A percentile compares a stretch with the other conserved stretches of the same genome.
phyloP scores from a whole-genome alignment of 2,797 vertebrate species.

The Propithecus perrieri region DNA sequence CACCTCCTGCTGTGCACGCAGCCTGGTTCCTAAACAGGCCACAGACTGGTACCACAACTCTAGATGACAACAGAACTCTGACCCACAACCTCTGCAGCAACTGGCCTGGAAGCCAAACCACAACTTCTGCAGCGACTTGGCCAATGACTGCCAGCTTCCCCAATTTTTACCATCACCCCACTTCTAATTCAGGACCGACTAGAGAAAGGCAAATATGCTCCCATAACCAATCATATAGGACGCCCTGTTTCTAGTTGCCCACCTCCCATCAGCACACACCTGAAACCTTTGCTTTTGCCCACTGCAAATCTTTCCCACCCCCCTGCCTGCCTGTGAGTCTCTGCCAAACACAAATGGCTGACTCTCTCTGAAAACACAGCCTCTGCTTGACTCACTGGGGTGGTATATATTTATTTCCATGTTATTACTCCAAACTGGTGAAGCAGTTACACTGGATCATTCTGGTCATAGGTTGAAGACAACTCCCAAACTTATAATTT shows the following conservation, averaged over 20 bases:
- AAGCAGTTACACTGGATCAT: neutral
- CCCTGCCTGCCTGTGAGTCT: neutral
- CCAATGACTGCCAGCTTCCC: neutral
- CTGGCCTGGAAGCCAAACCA: neutral
- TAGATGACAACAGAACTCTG: no score
- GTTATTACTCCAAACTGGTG: neutral
- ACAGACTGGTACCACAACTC: no score
- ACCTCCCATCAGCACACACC: neutral
- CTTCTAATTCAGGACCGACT: neutral
- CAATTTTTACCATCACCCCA: no score
- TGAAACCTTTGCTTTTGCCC: neutral
- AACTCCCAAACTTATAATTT: neutral
- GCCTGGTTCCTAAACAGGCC: no score
- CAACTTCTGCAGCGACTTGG: neutral
- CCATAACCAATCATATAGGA: neutral
- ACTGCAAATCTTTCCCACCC: neutral
- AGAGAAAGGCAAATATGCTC: neutral
- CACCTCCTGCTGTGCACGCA: no score
- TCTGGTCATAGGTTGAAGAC: neutral
- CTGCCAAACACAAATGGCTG: neutral
- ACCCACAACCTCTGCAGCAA: neutral
- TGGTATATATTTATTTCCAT: neutral
- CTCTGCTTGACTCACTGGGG: neutral
- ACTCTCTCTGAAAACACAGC: neutral
- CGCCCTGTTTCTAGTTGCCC: neutral